phyloP scores from a whole-genome alignment of 2,113 vertebrate species.

The Megaleporinus macrocephalus region DNA sequence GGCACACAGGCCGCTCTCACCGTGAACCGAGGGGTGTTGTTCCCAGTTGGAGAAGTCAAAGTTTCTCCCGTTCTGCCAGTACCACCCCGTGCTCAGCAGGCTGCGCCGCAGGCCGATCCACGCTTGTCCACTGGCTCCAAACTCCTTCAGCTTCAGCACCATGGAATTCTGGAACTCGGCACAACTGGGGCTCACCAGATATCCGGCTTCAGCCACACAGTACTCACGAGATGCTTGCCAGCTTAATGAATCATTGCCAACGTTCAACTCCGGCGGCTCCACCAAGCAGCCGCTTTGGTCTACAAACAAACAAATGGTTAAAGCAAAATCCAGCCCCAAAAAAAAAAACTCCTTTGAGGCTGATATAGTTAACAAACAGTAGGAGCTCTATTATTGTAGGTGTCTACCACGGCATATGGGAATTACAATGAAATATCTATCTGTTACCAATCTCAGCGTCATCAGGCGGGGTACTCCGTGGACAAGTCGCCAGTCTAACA shows the following conservation, averaged over 20 bases:
- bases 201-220: background rate
- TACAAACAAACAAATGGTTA: slow-evolving; percentile 36
- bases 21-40: slow-evolving; percentile 16
- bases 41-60: slow-evolving; percentile 60
- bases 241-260: background rate
- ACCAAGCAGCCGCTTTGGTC: slow-evolving; percentile 64
- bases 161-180: background rate
- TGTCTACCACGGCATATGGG: no score
- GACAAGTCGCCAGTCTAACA: no score
- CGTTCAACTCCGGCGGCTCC: background rate
- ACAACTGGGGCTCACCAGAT: slow-evolving; percentile 53
- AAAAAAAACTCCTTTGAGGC: no score
- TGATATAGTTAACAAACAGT: no score
- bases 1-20: slow-evolving; percentile 58
- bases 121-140: background rate
- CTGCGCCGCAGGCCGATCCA: slow-evolving; percentile 74
- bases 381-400: no score
- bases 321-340: no score
- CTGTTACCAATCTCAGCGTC: no score
- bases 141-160: fast-evolving
- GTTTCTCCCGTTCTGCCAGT: slow-evolving; percentile 55
- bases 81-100: slow-evolving; percentile 63
- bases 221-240: slow-evolving; percentile 61
- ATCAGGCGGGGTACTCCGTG: no score
- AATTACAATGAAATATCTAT: no score